Base-by-base conservation (phyloP, 2,888 invertebrate genomes). In the Anthoptus insignis region DNA sequence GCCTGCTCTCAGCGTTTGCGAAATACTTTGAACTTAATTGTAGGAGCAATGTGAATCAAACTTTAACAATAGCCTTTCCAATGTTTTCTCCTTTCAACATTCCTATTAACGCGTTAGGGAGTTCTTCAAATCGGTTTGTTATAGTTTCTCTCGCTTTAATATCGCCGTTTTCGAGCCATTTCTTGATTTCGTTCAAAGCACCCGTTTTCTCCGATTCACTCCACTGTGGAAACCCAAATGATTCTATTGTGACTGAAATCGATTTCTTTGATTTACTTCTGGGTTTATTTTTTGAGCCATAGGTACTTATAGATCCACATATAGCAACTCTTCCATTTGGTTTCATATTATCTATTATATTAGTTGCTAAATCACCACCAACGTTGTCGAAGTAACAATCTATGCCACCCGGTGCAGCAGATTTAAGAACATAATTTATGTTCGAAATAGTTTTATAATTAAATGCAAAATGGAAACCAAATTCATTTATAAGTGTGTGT, bases 381-480 rank as follows among this genome's bases (percentile, higher is more conserved):
- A 60, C 97, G 81, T 97, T 97, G 79, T 97, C 97, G 79, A 97
- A 97, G 78, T 95, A 97, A 76, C 96, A 96, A 77, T 97, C 96
- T 0, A 97, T 87, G 11, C 96, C 96, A 24, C 96, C 86, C 0
- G 96, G 96, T 2, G 96, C 96, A 49, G 91, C 93, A 82, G 94
- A 89, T 66, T 94, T 93, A 13, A 97, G 82, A 14, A 93, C 94
- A 57, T 89, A 78, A 0, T 81, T 76, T 16, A 95, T 73, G 73
- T 95, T 81, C 1, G 52, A 37, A 6, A 83, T 92, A 1, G 93
- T 95, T 82, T 97, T 97, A 82, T 97, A 97, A 87, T 97, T 97
- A 71, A 95, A 94, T 2, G 94, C 96, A 70, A 93, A 86, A 80
- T 97, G 95, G 76, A 97, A 97, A 9, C 95, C 95, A 0, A 97